Percentiles rank a stretch among this genome's conserved stretches.
Evolutionary conservation across 2,888 invertebrate genomes (phyloP).

Genomic region (Dolomedes plantarius): DNA sequence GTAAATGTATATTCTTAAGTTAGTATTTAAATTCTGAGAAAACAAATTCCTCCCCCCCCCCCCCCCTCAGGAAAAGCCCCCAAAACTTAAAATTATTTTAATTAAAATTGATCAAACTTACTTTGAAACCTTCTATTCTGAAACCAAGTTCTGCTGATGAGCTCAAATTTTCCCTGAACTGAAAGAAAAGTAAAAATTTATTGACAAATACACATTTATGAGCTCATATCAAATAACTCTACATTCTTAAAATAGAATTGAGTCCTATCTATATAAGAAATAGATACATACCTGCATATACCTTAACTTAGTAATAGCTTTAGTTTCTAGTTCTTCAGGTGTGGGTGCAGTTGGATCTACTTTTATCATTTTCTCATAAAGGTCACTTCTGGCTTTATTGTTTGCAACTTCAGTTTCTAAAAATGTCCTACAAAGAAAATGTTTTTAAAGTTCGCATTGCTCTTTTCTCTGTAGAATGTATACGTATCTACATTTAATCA

Average conservation of each 20-base stretch:
- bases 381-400: conserved; percentile 86
- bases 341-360: conserved; percentile 92
- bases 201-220: too few species aligned
- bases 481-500: too few species aligned
- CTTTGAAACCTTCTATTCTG: conserved; percentile 95
- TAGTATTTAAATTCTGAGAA: too few species aligned
- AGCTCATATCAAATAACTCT: too few species aligned
- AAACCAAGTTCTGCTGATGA: conserved; percentile 95
- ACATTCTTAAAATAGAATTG: too few species aligned
- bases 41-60: too few species aligned
- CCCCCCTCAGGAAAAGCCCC: too few species aligned
- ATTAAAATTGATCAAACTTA: conserved; percentile 76
- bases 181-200: conserved; percentile 76
- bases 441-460: neutral
- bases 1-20: too few species aligned
- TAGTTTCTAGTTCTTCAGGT: conserved; percentile 85
- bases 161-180: conserved; percentile 94
- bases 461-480: too few species aligned
- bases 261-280: too few species aligned
- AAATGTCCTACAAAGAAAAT: conserved; percentile 82
- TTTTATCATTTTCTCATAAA: conserved; percentile 96
- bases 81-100: too few species aligned
- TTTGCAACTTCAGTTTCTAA: conserved; percentile 96
- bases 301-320: conserved; percentile 94
- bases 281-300: conserved; percentile 85